phyloP scores from a whole-genome alignment of 2,113 vertebrate species.

The Dicerorhinus sumatrensis region DNA sequence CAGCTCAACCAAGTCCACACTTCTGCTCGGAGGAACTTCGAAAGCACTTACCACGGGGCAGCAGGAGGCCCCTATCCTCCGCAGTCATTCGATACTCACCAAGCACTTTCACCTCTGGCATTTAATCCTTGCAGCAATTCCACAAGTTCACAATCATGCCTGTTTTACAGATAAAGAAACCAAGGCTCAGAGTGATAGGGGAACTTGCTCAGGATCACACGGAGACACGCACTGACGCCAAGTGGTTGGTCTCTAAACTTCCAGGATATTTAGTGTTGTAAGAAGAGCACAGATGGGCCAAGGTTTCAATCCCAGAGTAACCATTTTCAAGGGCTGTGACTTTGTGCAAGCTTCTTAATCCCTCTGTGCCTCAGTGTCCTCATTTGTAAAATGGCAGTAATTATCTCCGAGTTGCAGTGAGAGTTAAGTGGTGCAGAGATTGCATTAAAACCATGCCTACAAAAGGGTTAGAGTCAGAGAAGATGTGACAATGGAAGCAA shows the following conservation, averaged over 20 bases:
- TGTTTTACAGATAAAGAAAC: background rate
- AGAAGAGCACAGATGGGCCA: background rate
- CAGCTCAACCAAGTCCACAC: too few species aligned
- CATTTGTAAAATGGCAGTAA: background rate
- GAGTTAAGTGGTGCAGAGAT: background rate
- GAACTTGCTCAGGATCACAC: rapidly evolving
- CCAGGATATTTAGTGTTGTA: rapidly evolving
- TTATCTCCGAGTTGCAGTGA: background rate
- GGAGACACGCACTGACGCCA: background rate
- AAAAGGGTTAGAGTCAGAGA: background rate
- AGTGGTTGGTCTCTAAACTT: background rate
- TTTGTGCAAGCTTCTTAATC: background rate
- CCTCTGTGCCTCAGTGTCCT: background rate
- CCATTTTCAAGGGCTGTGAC: background rate
- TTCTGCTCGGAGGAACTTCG: background rate
- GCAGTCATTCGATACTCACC: background rate
- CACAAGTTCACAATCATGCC: background rate
- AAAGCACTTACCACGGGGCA: background rate
- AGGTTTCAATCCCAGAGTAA: background rate
- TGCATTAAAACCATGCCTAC: background rate
- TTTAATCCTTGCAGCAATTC: background rate
- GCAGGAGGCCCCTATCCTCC: background rate
- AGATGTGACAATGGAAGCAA: background rate
- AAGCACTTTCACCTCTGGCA: background rate
- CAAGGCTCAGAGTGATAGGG: rapidly evolving